Conservation (phyloP, 2,113 vertebrate species). For the Corythornis cristatus region DNA sequence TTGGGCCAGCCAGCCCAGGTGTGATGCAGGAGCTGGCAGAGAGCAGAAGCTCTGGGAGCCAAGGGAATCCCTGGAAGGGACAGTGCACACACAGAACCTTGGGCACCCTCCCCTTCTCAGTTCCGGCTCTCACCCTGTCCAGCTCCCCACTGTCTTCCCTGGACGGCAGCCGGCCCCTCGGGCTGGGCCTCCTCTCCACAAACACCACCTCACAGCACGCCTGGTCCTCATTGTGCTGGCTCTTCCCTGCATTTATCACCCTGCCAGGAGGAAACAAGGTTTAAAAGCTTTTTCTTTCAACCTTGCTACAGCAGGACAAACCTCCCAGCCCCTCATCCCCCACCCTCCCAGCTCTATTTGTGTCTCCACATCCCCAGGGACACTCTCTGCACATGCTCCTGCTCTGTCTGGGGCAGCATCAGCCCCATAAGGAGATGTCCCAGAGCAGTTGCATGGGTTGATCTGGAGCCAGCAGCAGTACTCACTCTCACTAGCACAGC, state of each 20-base stretch:
- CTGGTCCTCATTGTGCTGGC: constrained; percentile 97
- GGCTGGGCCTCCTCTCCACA: constrained; percentile 77
- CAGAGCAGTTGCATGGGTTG: background rate
- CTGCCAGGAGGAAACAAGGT: constrained; percentile 65
- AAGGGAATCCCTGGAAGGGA: background rate
- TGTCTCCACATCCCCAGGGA: fast-evolving
- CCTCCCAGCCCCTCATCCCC: fast-evolving
- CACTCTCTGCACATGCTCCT: background rate
- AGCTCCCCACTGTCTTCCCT: background rate
- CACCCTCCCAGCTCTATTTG: fast-evolving
- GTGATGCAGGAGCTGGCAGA: background rate
- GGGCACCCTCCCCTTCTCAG: fast-evolving
- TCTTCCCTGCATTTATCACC: constrained; percentile 98
- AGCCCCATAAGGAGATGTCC: background rate
- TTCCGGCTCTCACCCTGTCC: constrained; percentile 42
- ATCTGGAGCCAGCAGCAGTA: background rate
- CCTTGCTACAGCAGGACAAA: background rate
- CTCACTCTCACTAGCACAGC: background rate
- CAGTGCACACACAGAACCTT: fast-evolving
- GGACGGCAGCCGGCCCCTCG: background rate
- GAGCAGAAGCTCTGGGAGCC: background rate
- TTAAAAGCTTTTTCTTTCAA: background rate
- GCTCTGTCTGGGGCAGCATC: background rate
- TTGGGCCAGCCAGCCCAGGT: background rate
- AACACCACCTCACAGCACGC: constrained; percentile 91